These are phyloP conservation scores for Aleiodes alternator DNA, from an alignment of 2,888 invertebrate genomes.

Conservation along the genomic window DNA sequence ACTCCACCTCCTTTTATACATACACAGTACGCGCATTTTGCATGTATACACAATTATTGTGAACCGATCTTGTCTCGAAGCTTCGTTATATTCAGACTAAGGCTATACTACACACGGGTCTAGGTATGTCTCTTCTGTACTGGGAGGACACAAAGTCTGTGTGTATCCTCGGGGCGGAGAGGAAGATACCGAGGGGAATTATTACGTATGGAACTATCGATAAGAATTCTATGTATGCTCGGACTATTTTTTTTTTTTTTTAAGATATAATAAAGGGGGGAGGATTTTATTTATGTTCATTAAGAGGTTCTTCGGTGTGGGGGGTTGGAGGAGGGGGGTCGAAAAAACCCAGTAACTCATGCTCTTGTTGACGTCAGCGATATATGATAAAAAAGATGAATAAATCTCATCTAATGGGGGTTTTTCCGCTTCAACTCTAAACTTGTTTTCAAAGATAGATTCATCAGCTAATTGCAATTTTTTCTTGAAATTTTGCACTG, in stretches of 20 bases:
- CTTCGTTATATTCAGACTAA: constrained; percentile 57
- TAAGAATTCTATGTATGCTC: constrained; percentile 5
- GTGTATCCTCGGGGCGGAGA: constrained; percentile 19
- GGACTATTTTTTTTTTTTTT: constrained; percentile 1
- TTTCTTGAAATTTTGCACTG: neutral
- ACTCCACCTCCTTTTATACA: constrained; percentile 55
- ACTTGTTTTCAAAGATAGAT: neutral
- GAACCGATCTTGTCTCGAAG: constrained; percentile 60
- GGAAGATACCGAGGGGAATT: neutral
- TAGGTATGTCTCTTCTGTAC: neutral
- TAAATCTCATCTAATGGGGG: too few species aligned
- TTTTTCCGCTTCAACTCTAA: neutral
- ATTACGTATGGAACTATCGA: constrained; percentile 14
- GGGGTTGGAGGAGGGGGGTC: too few species aligned
- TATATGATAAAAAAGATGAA: too few species aligned
- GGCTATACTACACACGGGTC: too few species aligned
- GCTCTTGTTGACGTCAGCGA: too few species aligned
- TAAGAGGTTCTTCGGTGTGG: too few species aligned
- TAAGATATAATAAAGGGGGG: neutral
- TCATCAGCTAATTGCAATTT: constrained; percentile 11
- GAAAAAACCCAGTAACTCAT: too few species aligned
- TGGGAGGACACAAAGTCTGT: neutral
- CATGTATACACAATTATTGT: constrained; percentile 69
- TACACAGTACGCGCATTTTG: constrained; percentile 56
- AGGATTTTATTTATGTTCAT: constrained; percentile 4